Base-by-base conservation (phyloP, 2,113 vertebrate species). In the Raja brachyura region DNA sequence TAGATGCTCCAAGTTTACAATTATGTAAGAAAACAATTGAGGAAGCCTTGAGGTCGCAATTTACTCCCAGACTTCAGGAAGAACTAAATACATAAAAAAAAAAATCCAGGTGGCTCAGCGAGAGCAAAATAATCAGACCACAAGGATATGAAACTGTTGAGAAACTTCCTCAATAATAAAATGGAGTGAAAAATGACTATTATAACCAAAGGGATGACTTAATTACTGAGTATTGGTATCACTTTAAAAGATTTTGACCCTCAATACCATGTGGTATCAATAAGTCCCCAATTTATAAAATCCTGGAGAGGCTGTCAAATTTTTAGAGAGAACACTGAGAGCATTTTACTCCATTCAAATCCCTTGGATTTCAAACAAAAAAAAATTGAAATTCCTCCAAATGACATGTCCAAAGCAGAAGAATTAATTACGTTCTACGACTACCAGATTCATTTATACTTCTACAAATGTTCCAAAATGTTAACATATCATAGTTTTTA, bases 311-410 rank as follows among this genome's bases (percentile, higher is more conserved):
- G 16, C 16, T 48, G 66, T 92, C 68, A 48, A 20, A 31, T 28
- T 59, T 92, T 73, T 70, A 92, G 31, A 92, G 33, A 54, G 39
- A 25, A 92, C 68, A 48, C 39, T 73, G 66, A 33, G 39, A 74
- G 33, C 22, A 73, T 92, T 73, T 73, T 39, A 92, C 48, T 70
- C 68, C 68, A 92, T 92, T 92, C 68, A 73, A 92, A 92, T 70
- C 68, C 39, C 33, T 25, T 74, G 66, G 73, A 92, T 92, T 54
- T 54, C 90, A 13, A 92, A 92, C 33, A 92, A 70, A 92, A 66
- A 54, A 92, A 73, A 73, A 74, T 74, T 74, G 90, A 66, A 92
- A 92, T 28, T 92, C 1, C 66, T 74, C 90, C 68, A 92, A 54
- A 28, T 92, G 66, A 74, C 68, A 74, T 28, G 68, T 48, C 33